Evolutionary conservation across 2,797 vertebrate genomes (phyloP), one percentile per base, ranked within the genome.

Genomic region (Leptatherina wallacei): DNA sequence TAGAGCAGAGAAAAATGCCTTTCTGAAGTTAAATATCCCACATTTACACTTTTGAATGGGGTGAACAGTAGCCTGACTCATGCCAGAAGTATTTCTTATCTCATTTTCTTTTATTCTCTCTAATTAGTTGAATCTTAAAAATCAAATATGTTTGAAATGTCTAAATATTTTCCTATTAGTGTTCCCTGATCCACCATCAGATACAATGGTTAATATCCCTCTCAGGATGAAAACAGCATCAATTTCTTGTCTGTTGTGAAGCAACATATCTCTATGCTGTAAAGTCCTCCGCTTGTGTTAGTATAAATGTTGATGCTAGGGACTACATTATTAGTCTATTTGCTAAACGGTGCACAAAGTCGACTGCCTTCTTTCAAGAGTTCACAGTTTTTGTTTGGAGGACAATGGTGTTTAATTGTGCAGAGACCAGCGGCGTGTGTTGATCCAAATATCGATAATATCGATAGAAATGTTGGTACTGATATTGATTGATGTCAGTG

Each of bases 21-120:
- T 70, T 81, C 55, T 42, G 65, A 84, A 83, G 84, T 72, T 82
- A 85, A 80, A 89, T 84, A 80, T 82, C 75, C 64, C 35, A 61
- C 56, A 77, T 81, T 77, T 58, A n/a, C 61, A 56, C 35, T 67
- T 68, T 29, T 55, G 52, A 75, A 65, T 56, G 44, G 57, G n/a
- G 4, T 60, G 59, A 71, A 68, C 57, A 52, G 32, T 76, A 60
- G 75, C 64, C 59, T 49, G 7, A 33, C 38, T 58, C 40, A 6
- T 29, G 10, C 27, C 61, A 36, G 54, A 4, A 16, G 33, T 18
- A 18, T 22, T 47, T 61, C 61, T 38, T 35, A 35, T 35, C 33
- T 64, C 13, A 49, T 56, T 29, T 32, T 61, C 79, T 68, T 56
- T 6, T 0, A 33, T 68, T 57, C 42, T 36, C 38, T 55, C 18